Evolutionary conservation across 2,113 vertebrate species (phyloP), one percentile per base, ranked within the genome.

Genomic region (Oreochromis aureus): DNA sequence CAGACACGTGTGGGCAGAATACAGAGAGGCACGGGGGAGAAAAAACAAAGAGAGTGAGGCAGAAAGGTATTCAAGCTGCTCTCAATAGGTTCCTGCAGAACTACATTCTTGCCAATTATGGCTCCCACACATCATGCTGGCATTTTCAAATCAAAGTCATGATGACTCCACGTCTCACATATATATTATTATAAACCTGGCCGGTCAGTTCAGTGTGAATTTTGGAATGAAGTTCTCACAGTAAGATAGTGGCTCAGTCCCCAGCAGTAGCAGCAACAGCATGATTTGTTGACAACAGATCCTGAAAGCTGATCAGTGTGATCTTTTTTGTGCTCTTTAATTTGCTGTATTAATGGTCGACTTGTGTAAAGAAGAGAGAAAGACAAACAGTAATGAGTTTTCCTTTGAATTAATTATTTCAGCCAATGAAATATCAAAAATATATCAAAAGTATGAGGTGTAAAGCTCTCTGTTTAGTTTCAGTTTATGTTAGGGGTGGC

Each of bases 101-200:
- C 93, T 46, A 48, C 87, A 94, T 94, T 93, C 88, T 80, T 82
- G n/a, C 11, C 6, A 12, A 10, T 66, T 83, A 58, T 24, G 0
- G 11, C 18, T 89, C 80, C 22, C 76, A 91, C 46, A 76, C 56
- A 15, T 10, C 71, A 58, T 1, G 2, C 9, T 56, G 41, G 34
- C 46, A 30, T 80, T 30, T 61, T 61, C 22, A 53, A 59, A 51
- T 55, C 5, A 32, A 55, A 15, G 73, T 30, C 48, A n/a, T 36
- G 76, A 76, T 39, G 13, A 22, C 34, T 39, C 39, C 9, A 2
- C 34, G 36, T 22, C 3, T 7, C 10, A 66, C 34, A 41, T 69
- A 39, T 7, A 8, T 19, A n/a, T 6, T 34, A 3, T 3, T 34
- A 30, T 32, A 18, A 84, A 34, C 7, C 11, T n/a, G 13, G 8